Conservation (phyloP, 2,888 invertebrate genomes). For the Cantharis rustica region DNA sequence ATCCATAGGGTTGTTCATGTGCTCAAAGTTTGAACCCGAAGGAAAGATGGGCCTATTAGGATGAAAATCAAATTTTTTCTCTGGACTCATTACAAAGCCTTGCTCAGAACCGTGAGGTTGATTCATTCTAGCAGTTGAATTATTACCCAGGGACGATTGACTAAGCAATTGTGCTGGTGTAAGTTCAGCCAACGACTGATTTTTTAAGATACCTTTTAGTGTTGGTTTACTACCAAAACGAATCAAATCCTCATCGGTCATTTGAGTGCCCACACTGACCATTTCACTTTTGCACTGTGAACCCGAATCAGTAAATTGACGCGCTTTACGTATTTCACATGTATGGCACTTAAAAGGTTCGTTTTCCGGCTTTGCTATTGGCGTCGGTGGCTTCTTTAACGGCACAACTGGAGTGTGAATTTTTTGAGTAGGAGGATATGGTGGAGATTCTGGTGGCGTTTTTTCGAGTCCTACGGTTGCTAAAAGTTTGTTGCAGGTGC, state of each 20-base stretch:
- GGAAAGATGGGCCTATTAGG: neutral
- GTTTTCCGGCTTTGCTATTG: neutral
- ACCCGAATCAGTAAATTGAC: slow-evolving; percentile 36
- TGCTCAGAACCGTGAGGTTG: neutral
- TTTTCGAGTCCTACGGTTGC: slow-evolving; percentile 18
- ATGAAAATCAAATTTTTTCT: neutral
- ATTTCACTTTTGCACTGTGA: slow-evolving; percentile 39
- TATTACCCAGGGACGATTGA: neutral
- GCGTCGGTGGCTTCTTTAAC: neutral
- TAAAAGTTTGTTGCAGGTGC: slow-evolving; percentile 33
- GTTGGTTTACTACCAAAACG: slow-evolving; percentile 38
- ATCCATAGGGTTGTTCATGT: neutral
- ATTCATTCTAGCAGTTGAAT: neutral
- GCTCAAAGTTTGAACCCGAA: neutral
- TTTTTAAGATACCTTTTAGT: slow-evolving; percentile 38
- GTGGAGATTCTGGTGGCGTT: neutral
- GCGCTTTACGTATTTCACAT: slow-evolving; percentile 45
- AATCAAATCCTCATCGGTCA: slow-evolving; percentile 46
- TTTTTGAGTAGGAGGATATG: neutral
- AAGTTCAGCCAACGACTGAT: slow-evolving; percentile 50
- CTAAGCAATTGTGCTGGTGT: slow-evolving; percentile 53
- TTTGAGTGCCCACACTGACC: slow-evolving; percentile 49
- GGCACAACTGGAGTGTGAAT: neutral
- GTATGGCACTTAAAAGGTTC: slow-evolving; percentile 38
- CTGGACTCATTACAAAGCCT: neutral